These are phyloP conservation scores for Proisotoma minuta DNA, from an alignment of 2,888 invertebrate genomes.

Conservation along the genomic window DNA sequence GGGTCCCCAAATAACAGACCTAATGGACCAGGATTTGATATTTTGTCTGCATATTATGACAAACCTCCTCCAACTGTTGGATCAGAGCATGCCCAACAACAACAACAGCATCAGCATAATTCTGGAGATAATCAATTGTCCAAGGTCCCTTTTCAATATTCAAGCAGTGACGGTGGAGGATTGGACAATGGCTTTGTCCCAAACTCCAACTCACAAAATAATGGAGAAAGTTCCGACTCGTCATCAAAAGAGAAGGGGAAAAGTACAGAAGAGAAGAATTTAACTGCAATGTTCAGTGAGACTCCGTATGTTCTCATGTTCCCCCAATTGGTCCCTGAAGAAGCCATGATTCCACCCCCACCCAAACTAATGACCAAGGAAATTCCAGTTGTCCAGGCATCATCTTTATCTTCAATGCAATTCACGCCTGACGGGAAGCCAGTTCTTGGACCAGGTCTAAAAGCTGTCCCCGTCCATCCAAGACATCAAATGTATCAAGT, in stretches of 20 bases:
- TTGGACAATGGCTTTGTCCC: neutral
- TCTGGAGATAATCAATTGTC: neutral
- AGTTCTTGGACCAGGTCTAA: constrained; percentile 38
- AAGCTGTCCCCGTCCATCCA: constrained; percentile 44
- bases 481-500: constrained; percentile 47
- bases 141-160: constrained; percentile 12
- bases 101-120: neutral
- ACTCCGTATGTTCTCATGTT: constrained; percentile 48
- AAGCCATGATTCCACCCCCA: constrained; percentile 34
- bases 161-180: constrained; percentile 4
- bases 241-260: neutral
- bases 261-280: neutral
- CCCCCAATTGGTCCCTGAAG: constrained; percentile 39
- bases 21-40: constrained; percentile 1
- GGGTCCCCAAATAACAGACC: no score
- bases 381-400: constrained; percentile 39
- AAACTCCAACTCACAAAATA: neutral
- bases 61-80: constrained; percentile 18
- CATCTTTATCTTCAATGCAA: constrained; percentile 21
- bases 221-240: neutral
- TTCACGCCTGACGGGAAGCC: constrained; percentile 29
- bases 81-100: neutral
- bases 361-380: constrained; percentile 36
- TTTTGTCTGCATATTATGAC: constrained; percentile 12
- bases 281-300: constrained; percentile 36